These are phyloP conservation scores for Plectropomus leopardus DNA, from an alignment of 2,113 vertebrate genomes.

Conservation along the genomic window DNA sequence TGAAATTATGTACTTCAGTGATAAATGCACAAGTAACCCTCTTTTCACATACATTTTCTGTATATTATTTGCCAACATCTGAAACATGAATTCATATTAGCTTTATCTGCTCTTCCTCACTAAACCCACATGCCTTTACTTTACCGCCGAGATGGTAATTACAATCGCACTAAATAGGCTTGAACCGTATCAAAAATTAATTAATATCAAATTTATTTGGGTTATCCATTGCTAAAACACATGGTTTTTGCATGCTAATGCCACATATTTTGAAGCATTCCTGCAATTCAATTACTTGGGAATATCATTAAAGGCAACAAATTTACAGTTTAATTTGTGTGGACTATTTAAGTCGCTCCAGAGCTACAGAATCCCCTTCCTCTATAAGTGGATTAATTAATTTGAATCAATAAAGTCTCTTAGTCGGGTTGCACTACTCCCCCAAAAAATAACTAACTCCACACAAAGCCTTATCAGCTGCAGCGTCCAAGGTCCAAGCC, in stretches of 20 bases:
- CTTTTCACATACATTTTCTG: conserved; percentile 40
- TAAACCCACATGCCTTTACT: conserved; percentile 68
- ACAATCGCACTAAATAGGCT: conserved; percentile 79
- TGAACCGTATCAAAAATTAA: conserved; percentile 85
- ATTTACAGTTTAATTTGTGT: conserved; percentile 87
- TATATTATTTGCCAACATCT: conserved; percentile 61
- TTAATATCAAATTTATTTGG: conserved; percentile 85
- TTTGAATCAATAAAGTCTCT: conserved; percentile 87
- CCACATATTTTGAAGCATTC: conserved; percentile 82
- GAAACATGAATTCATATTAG: conserved; percentile 73
- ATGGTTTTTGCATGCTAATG: conserved; percentile 81
- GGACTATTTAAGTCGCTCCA: conserved; percentile 83
- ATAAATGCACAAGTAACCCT: conserved; percentile 18
- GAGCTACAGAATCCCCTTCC: conserved; percentile 81
- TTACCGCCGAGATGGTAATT: conserved; percentile 74
- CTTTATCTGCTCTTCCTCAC: conserved; percentile 68
- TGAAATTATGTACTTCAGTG: conserved; percentile 23
- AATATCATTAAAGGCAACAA: conserved; percentile 87
- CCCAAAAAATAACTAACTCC: conserved; percentile 69
- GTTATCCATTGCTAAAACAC: conserved; percentile 84
- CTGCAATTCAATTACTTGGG: conserved; percentile 86
- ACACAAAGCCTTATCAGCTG: conserved; percentile 77
- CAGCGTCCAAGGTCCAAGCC: conserved; percentile 68
- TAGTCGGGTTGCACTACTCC: conserved; percentile 68
- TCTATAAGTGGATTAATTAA: conserved; percentile 88